Base-by-base conservation (phyloP, 2,888 invertebrate genomes). In the Andrena trimmerana region DNA sequence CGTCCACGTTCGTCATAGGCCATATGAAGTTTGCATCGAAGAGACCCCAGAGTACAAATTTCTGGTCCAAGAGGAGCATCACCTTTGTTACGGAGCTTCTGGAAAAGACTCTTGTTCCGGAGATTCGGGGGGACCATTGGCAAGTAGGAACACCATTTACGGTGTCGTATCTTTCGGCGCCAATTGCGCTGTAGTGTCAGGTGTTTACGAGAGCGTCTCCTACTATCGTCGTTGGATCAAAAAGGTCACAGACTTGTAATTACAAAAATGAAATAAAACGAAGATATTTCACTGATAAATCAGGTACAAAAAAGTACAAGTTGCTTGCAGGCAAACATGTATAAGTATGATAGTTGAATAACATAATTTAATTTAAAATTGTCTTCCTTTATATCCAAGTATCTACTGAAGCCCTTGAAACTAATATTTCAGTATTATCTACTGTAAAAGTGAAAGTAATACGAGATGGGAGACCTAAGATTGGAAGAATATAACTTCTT, bases 71-170 rank as follows among this genome's bases (percentile, higher is more conserved):
- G 65, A 79, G 24, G 82, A 84, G 7, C 57, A 72, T 2, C 91
- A 91, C 75, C 57, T 91, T 8, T 91, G 91, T 74, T 91, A 90
- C 68, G 91, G 89, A 16, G 73, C 16, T 1, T 36, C 0, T 5
- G 81, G 81, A 8, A 81, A 78, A 27, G 91, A 91, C 66, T 83
- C 91, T 24, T 91, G 91, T 67, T 81, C 70, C 24, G 91, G 91
- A 0, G 91, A 91, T 75, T 91, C 91, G 0, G 91, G 91, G n/a
- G 91, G 91, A 60, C 88, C 91, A 6, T 68, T 91, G 67, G 86
- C 89, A 10, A 81, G 66, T 74, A 65, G 16, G 20, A 60, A 54
- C 5, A 89, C 81, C 2, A 72, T 91, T 63, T 90, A 90, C 16
- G 91, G 91, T 2, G 62, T 91, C 16, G 91, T 91, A n/a, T 90